phyloP scores from a whole-genome alignment of 1,140 invertebrate genomes.

The Araneus ventricosus region DNA sequence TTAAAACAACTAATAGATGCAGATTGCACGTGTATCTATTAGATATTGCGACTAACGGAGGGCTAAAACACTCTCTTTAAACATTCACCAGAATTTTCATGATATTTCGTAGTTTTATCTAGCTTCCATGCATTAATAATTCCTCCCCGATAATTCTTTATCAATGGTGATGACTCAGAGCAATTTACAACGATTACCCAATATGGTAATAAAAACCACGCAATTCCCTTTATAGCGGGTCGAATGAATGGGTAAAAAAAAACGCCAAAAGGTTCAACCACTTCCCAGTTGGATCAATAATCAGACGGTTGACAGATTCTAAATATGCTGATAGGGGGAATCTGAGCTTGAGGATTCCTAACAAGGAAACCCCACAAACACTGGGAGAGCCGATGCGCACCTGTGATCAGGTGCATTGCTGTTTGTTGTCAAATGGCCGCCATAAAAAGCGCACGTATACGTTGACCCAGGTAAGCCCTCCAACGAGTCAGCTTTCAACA shows the following conservation, averaged over 20 bases:
- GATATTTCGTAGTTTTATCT: too few species aligned
- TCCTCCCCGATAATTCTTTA: too few species aligned
- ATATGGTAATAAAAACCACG: background rate
- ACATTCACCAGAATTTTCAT: too few species aligned
- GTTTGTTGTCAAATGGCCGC: slow-evolving; percentile 51
- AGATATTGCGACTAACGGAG: too few species aligned
- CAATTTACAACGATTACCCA: background rate
- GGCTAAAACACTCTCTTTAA: too few species aligned
- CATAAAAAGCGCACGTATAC: slow-evolving; percentile 31
- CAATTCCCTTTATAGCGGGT: too few species aligned
- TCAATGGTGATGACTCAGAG: background rate
- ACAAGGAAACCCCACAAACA: slow-evolving; percentile 63
- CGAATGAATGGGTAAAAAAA: background rate
- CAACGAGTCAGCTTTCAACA: background rate
- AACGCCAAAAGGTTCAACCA: background rate
- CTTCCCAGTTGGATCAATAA: slow-evolving; percentile 12
- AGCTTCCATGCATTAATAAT: too few species aligned
- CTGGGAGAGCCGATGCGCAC: slow-evolving; percentile 48
- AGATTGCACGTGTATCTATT: too few species aligned
- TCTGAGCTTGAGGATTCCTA: slow-evolving; percentile 9
- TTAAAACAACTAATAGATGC: too few species aligned
- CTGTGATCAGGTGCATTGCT: slow-evolving; percentile 52
- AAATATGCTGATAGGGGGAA: slow-evolving; percentile 43
- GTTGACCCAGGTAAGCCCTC: slow-evolving; percentile 38
- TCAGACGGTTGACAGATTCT: background rate